Evolutionary conservation across 2,888 invertebrate species (phyloP), one percentile per base, ranked within the genome.

Genomic region (Lucinisca nassula): DNA sequence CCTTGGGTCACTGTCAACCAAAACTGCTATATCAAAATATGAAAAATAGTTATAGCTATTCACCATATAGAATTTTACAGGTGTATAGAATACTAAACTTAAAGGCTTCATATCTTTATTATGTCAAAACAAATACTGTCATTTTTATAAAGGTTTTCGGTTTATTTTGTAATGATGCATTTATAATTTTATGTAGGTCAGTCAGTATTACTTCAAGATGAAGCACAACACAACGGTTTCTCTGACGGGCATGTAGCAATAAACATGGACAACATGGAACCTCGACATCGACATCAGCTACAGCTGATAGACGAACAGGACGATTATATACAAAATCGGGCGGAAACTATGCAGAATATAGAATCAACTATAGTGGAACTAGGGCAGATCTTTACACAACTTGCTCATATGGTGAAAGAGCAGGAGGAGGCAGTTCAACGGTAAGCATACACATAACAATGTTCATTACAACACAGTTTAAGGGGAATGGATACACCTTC

Each of bases 261-360:
- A 96, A 98, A 99, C 96, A 97, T 99, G 97, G 98, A 98, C 79
- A 85, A 84, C 51, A 72, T 70, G n/a, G 93, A 91, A 76, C 96
- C 85, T 96, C 97, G 91, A 95, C 93, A 95, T 89, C 97, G 97
- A 96, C 97, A 97, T 93, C 97, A 97, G 89, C 88, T 96, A 86
- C 95, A 98, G 92, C 97, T 98, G 72, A 97, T 98, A 94, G 98
- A 98, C 94, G 98, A 98, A 96, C 98, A 98, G 96, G 99, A 99
- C 95, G 97, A 98, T 74, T 99, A 99, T 97, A 97, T 99, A 58
- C 98, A 98, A 95, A 98, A 98, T 94, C 97, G 99, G 94, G 99
- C 99, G 55, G 99, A 99, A 96, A 99, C 99, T 0, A 99, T 99
- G 99, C 99, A 99, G 96, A 99, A 98, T 96, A 99, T 99, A 95